Percentiles rank a stretch among this genome's conserved stretches.
phyloP scores from a whole-genome alignment of 2,113 vertebrate species.

The Microtus oregoni region DNA sequence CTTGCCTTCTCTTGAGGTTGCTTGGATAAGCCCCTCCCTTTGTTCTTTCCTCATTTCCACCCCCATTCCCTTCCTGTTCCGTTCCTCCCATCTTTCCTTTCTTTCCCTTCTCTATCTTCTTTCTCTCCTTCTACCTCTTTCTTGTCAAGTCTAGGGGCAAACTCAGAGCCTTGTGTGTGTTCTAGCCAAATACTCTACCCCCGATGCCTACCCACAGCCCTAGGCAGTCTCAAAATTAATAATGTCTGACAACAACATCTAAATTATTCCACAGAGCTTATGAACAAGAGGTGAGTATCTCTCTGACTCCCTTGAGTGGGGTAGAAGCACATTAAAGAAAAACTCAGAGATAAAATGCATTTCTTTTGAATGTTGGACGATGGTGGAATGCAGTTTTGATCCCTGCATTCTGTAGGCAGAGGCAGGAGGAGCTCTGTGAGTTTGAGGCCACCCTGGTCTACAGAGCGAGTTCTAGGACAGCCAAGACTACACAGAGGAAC shows the following conservation, averaged over 20 bases:
- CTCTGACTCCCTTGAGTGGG: constrained; percentile 3
- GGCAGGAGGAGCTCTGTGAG: background rate
- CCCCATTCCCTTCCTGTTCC: background rate
- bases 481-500: background rate
- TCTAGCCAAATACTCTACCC: background rate
- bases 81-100: background rate
- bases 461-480: background rate
- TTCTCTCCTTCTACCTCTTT: background rate
- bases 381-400: background rate
- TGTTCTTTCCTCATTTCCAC: rapidly evolving
- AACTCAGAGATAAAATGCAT: background rate
- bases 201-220: too few relatives aligned
- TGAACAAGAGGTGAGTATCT: background rate
- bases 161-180: background rate
- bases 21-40: background rate
- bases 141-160: background rate
- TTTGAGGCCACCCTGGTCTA: background rate
- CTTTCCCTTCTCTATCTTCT: too few relatives aligned
- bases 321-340: background rate
- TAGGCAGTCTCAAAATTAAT: constrained; percentile 18
- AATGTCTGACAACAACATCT: background rate
- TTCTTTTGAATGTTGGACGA: background rate
- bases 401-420: background rate
- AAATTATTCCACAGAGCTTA: background rate
- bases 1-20: background rate